Base-by-base conservation (phyloP, 2,888 invertebrate species). In the Blastobasis adustella region DNA sequence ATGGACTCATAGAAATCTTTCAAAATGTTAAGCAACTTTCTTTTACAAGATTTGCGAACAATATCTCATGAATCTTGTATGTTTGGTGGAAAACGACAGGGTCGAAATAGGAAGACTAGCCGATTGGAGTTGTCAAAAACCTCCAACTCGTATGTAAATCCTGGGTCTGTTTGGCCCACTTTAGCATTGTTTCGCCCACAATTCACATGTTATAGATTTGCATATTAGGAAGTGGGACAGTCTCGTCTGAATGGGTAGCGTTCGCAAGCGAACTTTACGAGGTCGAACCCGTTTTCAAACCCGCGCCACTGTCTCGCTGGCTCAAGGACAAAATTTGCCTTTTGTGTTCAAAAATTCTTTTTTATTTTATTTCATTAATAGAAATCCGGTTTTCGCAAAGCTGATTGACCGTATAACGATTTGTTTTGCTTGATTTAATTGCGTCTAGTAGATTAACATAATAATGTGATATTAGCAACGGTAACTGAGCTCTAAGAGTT, bases 181-280 rank as follows among this genome's bases (percentile, higher is more conserved):
- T 76, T 56, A 54, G 66, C 67, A 78, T 82, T 85, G 84, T 85
- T 70, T 80, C 73, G 73, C 70, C 69, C 70, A 79, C 79, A 74
- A 74, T 79, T 76, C 72, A 75, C 72, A 71, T 76, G 74, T 69
- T 70, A 73, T 66, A 66, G 68, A 81, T 86, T 85, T 77, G 76
- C 82, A 85, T 86, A 79, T 82, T 79, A 76, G 82, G 83, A 85
- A 82, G 81, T 84, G 67, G 85, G 76, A 60, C 80, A 74, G 61
- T 37, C 45, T 36, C 23, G 37, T 75, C 73, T 80, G 70, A 79
- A 79, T 79, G 66, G 75, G 62, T 66, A 68, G 60, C 63, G 69
- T 69, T 71, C 63, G 71, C 66, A 63, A 67, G 59, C 63, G 55
- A 59, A 62, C 57, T 60, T 50, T 56, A 54, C 67, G 72, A 71